Conservation (phyloP, 2,797 vertebrate species). For the Chiroxiphia lanceolata region DNA sequence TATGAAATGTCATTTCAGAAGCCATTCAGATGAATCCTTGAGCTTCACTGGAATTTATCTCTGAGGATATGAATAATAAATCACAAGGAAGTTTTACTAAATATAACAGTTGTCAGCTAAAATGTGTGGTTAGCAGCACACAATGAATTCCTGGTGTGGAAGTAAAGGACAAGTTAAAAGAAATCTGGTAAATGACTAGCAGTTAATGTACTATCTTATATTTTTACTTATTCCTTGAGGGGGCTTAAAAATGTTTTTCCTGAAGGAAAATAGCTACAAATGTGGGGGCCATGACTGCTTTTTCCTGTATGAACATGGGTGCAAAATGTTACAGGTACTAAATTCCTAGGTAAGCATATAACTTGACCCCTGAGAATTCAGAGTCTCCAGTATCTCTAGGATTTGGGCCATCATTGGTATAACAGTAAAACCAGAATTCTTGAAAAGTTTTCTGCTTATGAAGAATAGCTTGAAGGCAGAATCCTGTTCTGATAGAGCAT, state of each 20-base stretch:
- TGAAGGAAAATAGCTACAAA: not conserved
- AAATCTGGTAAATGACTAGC: not conserved
- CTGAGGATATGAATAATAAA: slow-evolving; percentile 11
- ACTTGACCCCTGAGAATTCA: not conserved
- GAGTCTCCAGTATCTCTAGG: not conserved
- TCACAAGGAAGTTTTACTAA: slow-evolving; percentile 28
- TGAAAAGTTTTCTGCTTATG: not conserved
- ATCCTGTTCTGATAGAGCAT: not conserved
- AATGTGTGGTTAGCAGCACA: not conserved
- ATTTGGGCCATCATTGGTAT: fast-evolving
- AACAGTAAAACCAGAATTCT: not conserved
- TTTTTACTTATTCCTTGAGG: not conserved
- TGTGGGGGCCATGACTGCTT: not conserved
- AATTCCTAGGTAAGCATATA: not conserved
- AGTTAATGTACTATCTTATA: not conserved
- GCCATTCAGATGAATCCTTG: slow-evolving; percentile 12
- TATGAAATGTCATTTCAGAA: not conserved
- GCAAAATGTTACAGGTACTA: not conserved
- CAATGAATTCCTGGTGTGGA: not conserved
- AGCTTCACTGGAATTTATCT: slow-evolving; percentile 27
- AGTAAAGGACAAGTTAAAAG: not conserved
- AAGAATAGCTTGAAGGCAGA: not conserved
- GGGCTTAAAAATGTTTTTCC: not conserved
- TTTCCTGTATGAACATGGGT: not conserved
- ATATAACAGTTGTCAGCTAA: not conserved